Evolutionary conservation across 2,113 vertebrate genomes (phyloP).

Genomic region (Rhinogobius similis): DNA sequence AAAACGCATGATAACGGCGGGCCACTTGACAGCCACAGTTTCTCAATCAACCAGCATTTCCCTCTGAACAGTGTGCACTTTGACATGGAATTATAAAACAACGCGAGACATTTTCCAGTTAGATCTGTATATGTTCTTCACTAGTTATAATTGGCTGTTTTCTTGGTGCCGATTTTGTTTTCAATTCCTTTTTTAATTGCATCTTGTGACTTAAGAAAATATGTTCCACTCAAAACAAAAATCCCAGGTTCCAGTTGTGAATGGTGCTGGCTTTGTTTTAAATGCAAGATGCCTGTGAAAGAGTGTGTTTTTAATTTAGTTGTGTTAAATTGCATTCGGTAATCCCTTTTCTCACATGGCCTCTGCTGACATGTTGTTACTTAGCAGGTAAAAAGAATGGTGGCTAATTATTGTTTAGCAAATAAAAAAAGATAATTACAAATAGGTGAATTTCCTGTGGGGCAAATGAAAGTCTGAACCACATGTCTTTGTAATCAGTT

Average conservation of each 20-base stretch:
- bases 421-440: not conserved
- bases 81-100: no score
- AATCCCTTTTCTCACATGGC: not conserved
- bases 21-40: no score
- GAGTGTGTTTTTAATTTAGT: not conserved
- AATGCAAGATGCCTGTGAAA: not conserved
- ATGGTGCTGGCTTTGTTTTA: not conserved
- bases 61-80: no score
- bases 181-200: not conserved
- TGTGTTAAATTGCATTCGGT: not conserved
- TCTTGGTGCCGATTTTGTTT: not conserved
- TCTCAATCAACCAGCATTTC: no score
- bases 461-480: constrained; percentile 3
- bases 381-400: not conserved
- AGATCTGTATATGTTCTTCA: no score
- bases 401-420: not conserved
- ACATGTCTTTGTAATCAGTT: constrained; percentile 5
- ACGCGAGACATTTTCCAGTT: no score
- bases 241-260: not conserved
- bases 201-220: not conserved
- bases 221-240: not conserved
- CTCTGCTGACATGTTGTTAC: not conserved
- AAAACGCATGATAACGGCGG: no score
- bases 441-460: constrained; percentile 4
- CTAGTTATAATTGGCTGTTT: not conserved